phyloP scores from a whole-genome alignment of 2,113 vertebrate genomes.

The Fulica atra region DNA sequence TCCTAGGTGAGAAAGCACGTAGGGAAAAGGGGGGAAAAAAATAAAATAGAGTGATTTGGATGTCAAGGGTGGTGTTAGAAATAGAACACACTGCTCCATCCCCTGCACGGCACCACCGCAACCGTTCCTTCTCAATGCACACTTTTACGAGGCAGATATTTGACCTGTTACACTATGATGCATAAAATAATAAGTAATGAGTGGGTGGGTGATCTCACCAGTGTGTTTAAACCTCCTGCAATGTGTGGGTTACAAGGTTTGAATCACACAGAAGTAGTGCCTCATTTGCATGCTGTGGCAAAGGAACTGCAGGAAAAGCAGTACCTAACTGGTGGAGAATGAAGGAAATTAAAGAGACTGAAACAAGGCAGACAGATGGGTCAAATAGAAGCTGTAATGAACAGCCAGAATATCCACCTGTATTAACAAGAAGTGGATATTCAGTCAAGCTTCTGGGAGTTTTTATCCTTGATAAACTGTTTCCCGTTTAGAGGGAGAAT shows the following conservation, averaged over 20 bases:
- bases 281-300: neutral
- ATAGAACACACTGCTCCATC: neutral
- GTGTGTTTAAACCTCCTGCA: constrained; percentile 44
- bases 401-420: neutral
- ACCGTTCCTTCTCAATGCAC: accelerated
- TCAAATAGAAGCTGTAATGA: neutral
- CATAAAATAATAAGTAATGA: constrained; percentile 46
- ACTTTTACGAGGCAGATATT: constrained; percentile 32
- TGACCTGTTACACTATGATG: constrained; percentile 50
- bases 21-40: neutral
- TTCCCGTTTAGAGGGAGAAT: neutral
- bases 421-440: neutral
- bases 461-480: neutral
- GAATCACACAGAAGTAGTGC: constrained; percentile 35
- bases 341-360: neutral
- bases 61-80: neutral
- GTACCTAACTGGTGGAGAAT: neutral
- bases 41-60: neutral
- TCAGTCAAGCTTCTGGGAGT: neutral
- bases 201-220: constrained; percentile 58
- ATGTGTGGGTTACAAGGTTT: constrained; percentile 43
- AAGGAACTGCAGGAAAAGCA: neutral
- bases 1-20: neutral
- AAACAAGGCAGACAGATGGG: neutral
- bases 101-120: neutral